phyloP scores from a whole-genome alignment of 2,888 invertebrate genomes.

The Hecatera dysodea region DNA sequence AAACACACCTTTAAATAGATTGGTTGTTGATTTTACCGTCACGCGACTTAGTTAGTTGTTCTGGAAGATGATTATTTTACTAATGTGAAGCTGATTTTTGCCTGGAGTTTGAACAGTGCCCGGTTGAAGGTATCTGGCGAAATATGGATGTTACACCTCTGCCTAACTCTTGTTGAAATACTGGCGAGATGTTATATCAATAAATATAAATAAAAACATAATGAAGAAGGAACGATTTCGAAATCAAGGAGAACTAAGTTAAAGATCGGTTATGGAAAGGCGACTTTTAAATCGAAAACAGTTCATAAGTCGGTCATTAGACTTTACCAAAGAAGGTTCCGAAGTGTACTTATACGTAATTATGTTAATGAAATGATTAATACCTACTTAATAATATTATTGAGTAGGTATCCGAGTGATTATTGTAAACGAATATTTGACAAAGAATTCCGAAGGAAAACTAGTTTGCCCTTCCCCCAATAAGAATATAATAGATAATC shows the following conservation, averaged over 20 bases:
- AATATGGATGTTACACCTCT: too few relatives aligned
- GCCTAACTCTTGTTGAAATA: too few relatives aligned
- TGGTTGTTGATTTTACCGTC: background rate
- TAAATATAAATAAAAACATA: too few relatives aligned
- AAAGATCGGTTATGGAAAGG: background rate
- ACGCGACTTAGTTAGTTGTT: background rate
- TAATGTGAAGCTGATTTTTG: background rate
- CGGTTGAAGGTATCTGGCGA: too few relatives aligned
- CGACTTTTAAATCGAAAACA: background rate
- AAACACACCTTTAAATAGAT: constrained; percentile 21
- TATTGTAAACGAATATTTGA: background rate
- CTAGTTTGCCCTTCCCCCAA: background rate
- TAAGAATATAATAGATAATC: background rate
- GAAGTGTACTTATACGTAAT: too few relatives aligned
- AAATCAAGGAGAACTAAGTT: too few relatives aligned
- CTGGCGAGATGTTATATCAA: too few relatives aligned
- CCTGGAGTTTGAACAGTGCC: background rate
- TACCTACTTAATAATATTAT: too few relatives aligned
- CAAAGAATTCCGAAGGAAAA: background rate
- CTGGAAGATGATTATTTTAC: background rate
- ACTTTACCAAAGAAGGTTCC: background rate
- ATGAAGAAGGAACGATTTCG: too few relatives aligned
- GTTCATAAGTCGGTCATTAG: too few relatives aligned
- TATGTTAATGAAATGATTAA: background rate
- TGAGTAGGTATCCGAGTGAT: too few relatives aligned